Evolutionary conservation across 2,888 invertebrate genomes (phyloP), one percentile per base, ranked within the genome.

Genomic region (Amorpha juglandis): DNA sequence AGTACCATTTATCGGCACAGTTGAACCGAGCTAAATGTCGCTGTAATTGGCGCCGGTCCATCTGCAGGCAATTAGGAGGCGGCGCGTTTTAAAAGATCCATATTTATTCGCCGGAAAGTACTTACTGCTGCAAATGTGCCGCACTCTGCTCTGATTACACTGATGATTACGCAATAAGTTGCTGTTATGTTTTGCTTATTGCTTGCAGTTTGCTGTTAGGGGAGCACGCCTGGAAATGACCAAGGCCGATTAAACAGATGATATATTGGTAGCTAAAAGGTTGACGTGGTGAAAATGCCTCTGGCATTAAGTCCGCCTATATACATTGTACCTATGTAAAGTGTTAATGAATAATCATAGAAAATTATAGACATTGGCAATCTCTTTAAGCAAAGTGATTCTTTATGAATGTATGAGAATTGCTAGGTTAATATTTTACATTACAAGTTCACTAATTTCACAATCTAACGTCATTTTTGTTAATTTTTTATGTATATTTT

Each of bases 11-110:
- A 89, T 88, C 87, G 84, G 77, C 69, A 76, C 80, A 80, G 83
- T 82, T 74, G 75, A 77, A 83, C 75, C 76, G 71, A 81, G 82
- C 83, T 87, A 84, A 90, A 89, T 89, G 86, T 85, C 80, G 77
- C 68, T 73, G 86, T 89, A 92, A 92, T 90, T 92, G 92, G 91
- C 92, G 76, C 83, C 76, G 83, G 84, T 91, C 92, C 92, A 92
- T 92, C 91, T 91, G 80, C 86, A 84, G 82, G 92, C 91, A 91
- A 92, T 92, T 92, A 92, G 89, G 88, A 83, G 84, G 77, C 84
- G 82, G 78, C 78, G 76, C 82, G 88, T 85, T 87, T 90, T 88
- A 87, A 90, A 88, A 89, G 89, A 91, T 91, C 87, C 89, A 90
- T 90, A 91, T 91, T 92, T 91, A 88, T 85, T 85, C 81, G 77